Evolutionary conservation across 2,113 vertebrate species (phyloP).

Genomic region (Pseudorhombus dupliciocellatus): DNA sequence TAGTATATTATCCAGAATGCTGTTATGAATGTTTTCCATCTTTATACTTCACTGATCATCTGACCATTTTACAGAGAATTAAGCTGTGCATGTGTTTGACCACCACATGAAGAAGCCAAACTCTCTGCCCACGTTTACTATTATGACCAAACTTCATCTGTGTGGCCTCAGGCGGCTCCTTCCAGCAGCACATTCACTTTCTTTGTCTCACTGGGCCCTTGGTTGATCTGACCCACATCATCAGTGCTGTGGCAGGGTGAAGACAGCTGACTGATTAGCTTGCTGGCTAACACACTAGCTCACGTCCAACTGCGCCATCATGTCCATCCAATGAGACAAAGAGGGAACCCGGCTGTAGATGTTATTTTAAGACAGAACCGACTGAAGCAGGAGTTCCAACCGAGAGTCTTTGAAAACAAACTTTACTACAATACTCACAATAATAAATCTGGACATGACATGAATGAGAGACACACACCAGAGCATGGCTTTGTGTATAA

Average conservation of each 20-base stretch:
- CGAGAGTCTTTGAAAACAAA: not conserved
- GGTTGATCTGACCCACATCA: slow-evolving; percentile 22
- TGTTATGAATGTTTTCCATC: too few species aligned
- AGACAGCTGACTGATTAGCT: slow-evolving; percentile 36
- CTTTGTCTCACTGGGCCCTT: slow-evolving; percentile 8
- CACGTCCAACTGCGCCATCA: slow-evolving; percentile 74
- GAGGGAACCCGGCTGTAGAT: slow-evolving; percentile 42
- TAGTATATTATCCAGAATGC: too few species aligned
- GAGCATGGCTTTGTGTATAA: not conserved
- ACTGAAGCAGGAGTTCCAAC: not conserved
- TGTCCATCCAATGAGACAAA: slow-evolving; percentile 63
- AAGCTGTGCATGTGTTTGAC: not conserved
- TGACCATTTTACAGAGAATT: too few species aligned
- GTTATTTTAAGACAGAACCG: slow-evolving; percentile 4
- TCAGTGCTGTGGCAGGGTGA: not conserved
- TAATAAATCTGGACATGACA: not conserved
- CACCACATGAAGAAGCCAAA: not conserved
- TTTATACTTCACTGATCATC: too few species aligned
- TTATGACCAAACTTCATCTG: not conserved
- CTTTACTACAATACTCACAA: not conserved
- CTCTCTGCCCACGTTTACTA: not conserved
- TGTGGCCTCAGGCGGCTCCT: not conserved
- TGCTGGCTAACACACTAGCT: slow-evolving; percentile 55
- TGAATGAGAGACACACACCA: not conserved
- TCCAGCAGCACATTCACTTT: slow-evolving; percentile 12